These are phyloP conservation scores for Sebastes dallii DNA, from an alignment of 2,797 vertebrate species.

Conservation along the genomic window DNA sequence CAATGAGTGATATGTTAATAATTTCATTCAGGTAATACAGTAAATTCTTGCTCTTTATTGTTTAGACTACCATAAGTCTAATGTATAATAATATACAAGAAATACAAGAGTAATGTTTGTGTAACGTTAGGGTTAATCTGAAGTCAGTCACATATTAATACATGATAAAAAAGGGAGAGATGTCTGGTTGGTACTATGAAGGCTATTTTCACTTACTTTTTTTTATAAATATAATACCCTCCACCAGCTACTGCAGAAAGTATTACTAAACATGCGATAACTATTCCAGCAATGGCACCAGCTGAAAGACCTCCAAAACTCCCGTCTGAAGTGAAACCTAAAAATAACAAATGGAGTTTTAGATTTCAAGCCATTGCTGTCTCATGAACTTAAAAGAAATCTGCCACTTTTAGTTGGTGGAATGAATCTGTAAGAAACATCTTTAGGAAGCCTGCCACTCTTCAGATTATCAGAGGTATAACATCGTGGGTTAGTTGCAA, in stretches of 20 bases:
- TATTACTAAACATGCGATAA: constrained; percentile 8
- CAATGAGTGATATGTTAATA: background rate
- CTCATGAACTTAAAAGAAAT: background rate
- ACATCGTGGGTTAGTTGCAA: fast-evolving
- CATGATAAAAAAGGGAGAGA: background rate
- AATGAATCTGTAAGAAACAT: background rate
- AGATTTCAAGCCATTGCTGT: background rate
- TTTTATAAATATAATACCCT: background rate
- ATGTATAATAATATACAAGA: too few relatives aligned
- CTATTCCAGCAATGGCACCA: constrained; percentile 55
- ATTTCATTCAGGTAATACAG: too few relatives aligned
- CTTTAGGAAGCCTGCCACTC: too few relatives aligned
- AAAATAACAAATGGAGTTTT: too few relatives aligned
- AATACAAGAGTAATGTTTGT: too few relatives aligned
- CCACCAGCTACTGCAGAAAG: background rate
- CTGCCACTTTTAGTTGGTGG: too few relatives aligned
- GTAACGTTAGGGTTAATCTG: background rate
- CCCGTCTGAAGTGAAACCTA: constrained; percentile 30
- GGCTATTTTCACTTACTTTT: constrained; percentile 19
- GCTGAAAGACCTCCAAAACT: constrained; percentile 5
- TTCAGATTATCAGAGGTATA: background rate
- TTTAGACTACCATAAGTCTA: background rate
- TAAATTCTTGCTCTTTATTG: background rate
- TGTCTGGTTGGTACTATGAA: background rate
- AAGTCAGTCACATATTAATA: background rate